Percentiles rank a stretch among this genome's conserved stretches.
Evolutionary conservation across 2,797 vertebrate species (phyloP).

Genomic region (Thaleichthys pacificus): DNA sequence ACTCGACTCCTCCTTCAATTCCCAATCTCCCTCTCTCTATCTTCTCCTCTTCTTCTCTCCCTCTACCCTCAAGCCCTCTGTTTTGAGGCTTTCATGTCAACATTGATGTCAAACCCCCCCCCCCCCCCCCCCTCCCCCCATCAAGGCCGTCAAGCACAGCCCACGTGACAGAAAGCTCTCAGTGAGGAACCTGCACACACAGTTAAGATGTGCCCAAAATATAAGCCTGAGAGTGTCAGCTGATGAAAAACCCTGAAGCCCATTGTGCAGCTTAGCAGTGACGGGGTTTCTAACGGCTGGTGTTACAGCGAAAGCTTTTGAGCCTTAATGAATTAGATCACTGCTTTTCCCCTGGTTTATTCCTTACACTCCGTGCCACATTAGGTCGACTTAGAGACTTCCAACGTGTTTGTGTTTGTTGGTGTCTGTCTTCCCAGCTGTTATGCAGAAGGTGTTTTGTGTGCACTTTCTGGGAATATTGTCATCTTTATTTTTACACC

Average conservation of each 20-base stretch:
- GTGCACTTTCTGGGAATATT: background rate
- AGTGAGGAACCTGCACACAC: background rate
- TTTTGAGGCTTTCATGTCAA: slow-evolving; percentile 40
- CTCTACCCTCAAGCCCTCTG: slow-evolving; percentile 34
- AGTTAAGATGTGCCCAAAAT: background rate
- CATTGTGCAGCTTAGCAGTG: too few relatives aligned
- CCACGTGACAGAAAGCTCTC: background rate
- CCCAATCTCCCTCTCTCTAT: slow-evolving; percentile 24
- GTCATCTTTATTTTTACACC: background rate
- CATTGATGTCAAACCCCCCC: slow-evolving; percentile 4
- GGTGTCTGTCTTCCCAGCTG: background rate
- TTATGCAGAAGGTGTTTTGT: background rate
- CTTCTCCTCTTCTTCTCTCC: background rate
- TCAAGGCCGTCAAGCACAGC: slow-evolving; percentile 35
- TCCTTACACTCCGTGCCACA: background rate
- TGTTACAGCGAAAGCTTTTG: background rate
- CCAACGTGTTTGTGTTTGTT: background rate
- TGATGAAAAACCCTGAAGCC: too few relatives aligned
- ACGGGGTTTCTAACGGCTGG: too few relatives aligned
- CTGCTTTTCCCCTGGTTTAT: background rate
- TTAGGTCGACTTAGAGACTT: background rate
- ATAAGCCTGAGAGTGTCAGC: background rate
- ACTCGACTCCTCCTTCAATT: slow-evolving; percentile 17
- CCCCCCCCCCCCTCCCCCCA: slow-evolving; percentile 25
- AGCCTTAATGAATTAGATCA: background rate